Base-by-base conservation (phyloP, 2,113 vertebrate genomes). In the Chionomys nivalis region DNA sequence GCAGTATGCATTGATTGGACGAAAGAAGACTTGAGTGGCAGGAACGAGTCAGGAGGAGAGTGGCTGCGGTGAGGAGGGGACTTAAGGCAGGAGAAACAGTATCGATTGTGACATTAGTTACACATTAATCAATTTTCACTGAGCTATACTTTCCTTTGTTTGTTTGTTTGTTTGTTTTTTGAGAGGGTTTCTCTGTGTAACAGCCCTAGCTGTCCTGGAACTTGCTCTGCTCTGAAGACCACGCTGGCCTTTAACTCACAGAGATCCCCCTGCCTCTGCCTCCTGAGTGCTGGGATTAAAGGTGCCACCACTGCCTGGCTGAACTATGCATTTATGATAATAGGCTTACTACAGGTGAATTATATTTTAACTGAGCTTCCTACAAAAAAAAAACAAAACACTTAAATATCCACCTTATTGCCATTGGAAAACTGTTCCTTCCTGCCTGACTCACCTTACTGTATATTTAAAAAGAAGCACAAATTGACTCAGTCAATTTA, bases 391-490 rank as follows among this genome's bases (percentile, higher is more conserved):
- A 81, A 24, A n/a, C n/a, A n/a, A 86, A 91, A 65, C 26, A 75
- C 28, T 23, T 76, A 75, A 66, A 33, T 77, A 65, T 17, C n/a
- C 5, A 63, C 14, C 47, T 75, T 94, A 55, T 78, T 94, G 33
- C 44, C 28, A n/a, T 26, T 78, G 49, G 47, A 85, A 95, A 96
- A 87, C 26, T 12, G 39, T 68, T 21, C 65, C 68, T 93, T 90
- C 44, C 66, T 92, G 66, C 44, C 61, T 90, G 63, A 44, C 31
- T 79, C 75, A 83, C 10, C 58, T 49, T 75, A 39, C 33, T 89
- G 12, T 86, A 36, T 88, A 39, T 92, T 96, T 78, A 94, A 82
- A 95, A 78, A 82, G 61, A 90, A 96, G 73, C 65, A 61, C 31
- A 89, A 33, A 49, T 76, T 7, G 23, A 76, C 73, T 44, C 44